These are phyloP conservation scores for Xanthia togata DNA, from an alignment of 2,888 invertebrate genomes.

Conservation along the genomic window DNA sequence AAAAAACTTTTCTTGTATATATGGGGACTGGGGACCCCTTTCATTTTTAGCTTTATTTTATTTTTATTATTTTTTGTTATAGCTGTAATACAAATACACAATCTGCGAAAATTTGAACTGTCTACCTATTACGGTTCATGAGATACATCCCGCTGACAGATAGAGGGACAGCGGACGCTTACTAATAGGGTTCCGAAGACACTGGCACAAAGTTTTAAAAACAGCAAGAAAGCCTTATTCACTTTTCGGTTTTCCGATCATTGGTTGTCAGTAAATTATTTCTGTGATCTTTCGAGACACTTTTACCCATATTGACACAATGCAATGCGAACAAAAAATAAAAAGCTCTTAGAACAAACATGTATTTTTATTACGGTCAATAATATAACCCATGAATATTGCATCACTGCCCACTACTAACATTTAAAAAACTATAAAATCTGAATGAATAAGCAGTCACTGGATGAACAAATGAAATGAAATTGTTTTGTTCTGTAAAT, in stretches of 20 bases:
- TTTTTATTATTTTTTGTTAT: no score
- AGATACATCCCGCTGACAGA: no score
- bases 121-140: no score
- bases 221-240: background rate
- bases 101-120: no score
- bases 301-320: background rate
- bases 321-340: background rate
- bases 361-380: slow-evolving; percentile 59
- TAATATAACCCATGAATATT: slow-evolving; percentile 56
- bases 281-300: background rate
- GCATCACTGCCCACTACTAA: slow-evolving; percentile 71
- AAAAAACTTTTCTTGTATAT: no score
- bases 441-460: slow-evolving; percentile 28
- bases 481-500: no score
- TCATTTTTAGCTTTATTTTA: no score
- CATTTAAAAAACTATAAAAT: slow-evolving; percentile 59
- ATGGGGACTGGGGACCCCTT: no score
- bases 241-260: background rate
- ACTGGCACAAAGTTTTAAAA: background rate
- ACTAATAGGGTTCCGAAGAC: background rate
- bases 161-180: no score
- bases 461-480: no score
- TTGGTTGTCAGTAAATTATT: background rate
- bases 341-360: slow-evolving; percentile 28
- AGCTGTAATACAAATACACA: no score